Evolutionary conservation across 2,113 vertebrate genomes (phyloP).

Genomic region (Coturnix japonica): DNA sequence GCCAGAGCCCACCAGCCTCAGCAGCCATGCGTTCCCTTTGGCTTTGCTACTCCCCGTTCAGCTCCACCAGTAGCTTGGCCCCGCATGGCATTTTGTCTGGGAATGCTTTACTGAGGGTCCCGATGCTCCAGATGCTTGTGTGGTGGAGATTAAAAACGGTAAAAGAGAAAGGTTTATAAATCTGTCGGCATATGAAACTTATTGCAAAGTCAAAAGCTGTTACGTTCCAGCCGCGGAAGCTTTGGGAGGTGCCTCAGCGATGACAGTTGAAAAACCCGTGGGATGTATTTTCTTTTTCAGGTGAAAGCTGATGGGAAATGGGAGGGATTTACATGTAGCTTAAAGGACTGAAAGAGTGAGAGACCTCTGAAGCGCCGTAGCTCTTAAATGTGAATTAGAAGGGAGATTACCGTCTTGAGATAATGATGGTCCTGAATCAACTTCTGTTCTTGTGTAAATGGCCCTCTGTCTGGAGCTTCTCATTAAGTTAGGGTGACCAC

Average conservation of each 20-base stretch:
- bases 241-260: neutral
- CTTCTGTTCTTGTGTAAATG: slow-evolving; percentile 11
- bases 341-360: neutral
- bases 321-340: neutral
- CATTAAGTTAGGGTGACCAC: neutral
- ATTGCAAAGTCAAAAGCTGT: neutral
- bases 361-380: neutral
- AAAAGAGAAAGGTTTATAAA: neutral
- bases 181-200: neutral
- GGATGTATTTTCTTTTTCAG: slow-evolving; percentile 16
- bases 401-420: neutral
- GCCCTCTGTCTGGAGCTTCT: neutral
- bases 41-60: neutral
- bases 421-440: neutral
- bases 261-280: neutral
- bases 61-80: neutral
- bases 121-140: neutral
- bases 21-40: too few relatives aligned
- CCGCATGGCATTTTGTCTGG: neutral
- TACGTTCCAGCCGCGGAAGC: neutral
- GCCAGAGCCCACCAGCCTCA: neutral
- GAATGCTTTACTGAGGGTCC: too few relatives aligned
- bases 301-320: neutral
- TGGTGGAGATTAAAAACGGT: neutral
- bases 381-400: neutral